Base-by-base conservation (phyloP, 2,888 invertebrate species). In the Sesamia inferens region DNA sequence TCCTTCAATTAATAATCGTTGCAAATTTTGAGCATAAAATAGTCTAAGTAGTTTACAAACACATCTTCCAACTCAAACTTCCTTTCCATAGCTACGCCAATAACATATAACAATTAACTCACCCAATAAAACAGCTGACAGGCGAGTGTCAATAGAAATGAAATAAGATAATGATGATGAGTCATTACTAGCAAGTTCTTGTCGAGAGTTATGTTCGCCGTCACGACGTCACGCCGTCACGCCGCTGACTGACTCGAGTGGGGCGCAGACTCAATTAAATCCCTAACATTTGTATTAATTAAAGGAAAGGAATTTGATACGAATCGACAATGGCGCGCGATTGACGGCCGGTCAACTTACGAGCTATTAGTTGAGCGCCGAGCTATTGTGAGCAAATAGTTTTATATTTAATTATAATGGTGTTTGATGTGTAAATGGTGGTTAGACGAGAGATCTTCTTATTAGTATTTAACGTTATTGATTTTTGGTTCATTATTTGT, bases 231-330 rank as follows among this genome's bases (percentile, higher is more conserved):
- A 79, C 76, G 83, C 79, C 66, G 72, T 83, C 78, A 78, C 76
- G 85, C 77, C 67, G 72, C 79, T 87, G 91, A 88, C 83, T 87
- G 85, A 84, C 77, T 87, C 78, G 85, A 89, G 90, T 88, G 87
- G 87, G 84, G 83, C 67, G 85, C 77, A 72, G 76, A 69, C 85
- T 84, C 88, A 88, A 89, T 90, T 88, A 90, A 89, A 89, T 88
- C 88, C 87, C 87, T 84, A 86, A 86, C 86, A 86, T 86, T 86
- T 88, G 85, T 86, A 88, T 90, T 90, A 90, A 90, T 90, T 90
- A 89, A 84, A 86, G 83, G 81, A 82, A 75, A 80, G 91, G 86
- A 89, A 90, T 89, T 89, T 78, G 88, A 90, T 90, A 88, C 84
- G 85, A 80, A 82, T 84, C 87, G 80, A 87, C 86, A 87, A 86